Conservation (phyloP, 2,888 invertebrate genomes). For the Electrophaes corylata region DNA sequence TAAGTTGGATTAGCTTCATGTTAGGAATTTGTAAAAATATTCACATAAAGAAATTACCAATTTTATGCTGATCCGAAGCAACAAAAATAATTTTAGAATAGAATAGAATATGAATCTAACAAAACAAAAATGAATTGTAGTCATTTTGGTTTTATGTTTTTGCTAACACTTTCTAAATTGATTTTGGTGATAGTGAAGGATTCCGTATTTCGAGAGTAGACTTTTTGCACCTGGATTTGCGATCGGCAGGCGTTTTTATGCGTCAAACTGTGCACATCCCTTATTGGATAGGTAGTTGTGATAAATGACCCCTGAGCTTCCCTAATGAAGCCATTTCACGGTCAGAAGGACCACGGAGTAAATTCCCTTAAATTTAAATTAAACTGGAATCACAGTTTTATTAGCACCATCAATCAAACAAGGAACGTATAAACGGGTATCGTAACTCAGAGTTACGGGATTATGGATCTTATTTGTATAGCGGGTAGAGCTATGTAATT, state of each 20-base stretch:
- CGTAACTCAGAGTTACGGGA: constrained; percentile 47
- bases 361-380: constrained; percentile 84
- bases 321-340: constrained; percentile 76
- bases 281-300: constrained; percentile 47
- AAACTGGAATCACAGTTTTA: constrained; percentile 83
- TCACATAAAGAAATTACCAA: too few species aligned
- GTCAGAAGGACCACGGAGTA: constrained; percentile 74
- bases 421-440: constrained; percentile 64
- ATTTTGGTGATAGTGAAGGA: background rate
- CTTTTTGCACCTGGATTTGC: background rate
- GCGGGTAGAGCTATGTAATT: constrained; percentile 51
- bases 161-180: too few species aligned
- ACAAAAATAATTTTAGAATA: too few species aligned
- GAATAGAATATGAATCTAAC: too few species aligned
- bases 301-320: constrained; percentile 62
- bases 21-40: too few species aligned
- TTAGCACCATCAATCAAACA: constrained; percentile 83
- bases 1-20: too few species aligned
- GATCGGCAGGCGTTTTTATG: background rate
- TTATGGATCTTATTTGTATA: constrained; percentile 58
- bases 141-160: too few species aligned
- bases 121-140: too few species aligned
- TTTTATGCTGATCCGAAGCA: too few species aligned
- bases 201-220: background rate
- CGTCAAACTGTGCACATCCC: constrained; percentile 38